Evolutionary conservation across 2,113 vertebrate genomes (phyloP).

Genomic region (Hippocampus mohnikei): DNA sequence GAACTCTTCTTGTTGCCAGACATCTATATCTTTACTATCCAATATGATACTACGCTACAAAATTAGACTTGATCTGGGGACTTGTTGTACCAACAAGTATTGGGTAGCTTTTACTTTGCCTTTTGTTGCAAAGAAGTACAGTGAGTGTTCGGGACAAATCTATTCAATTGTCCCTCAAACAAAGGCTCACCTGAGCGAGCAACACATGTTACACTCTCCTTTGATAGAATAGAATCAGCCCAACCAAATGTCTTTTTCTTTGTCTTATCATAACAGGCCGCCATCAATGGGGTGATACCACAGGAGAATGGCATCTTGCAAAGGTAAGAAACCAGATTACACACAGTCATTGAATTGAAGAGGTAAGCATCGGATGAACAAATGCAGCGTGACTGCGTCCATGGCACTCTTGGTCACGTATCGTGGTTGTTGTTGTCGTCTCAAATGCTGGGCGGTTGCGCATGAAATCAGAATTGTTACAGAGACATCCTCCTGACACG

Average conservation of each 20-base stretch:
- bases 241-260: neutral
- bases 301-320: constrained; percentile 98
- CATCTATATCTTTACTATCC: too few species aligned
- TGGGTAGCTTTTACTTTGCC: constrained; percentile 1
- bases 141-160: constrained; percentile 34
- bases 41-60: neutral
- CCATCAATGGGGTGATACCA: constrained; percentile 98
- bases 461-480: neutral
- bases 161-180: constrained; percentile 40
- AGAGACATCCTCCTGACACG: neutral
- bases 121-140: constrained; percentile 17
- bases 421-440: neutral
- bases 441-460: neutral
- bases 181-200: constrained; percentile 36
- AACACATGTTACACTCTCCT: neutral
- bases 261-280: constrained; percentile 80
- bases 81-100: neutral
- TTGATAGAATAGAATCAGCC: neutral
- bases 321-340: constrained; percentile 75
- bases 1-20: too few species aligned
- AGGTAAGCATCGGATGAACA: neutral
- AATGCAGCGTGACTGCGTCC: neutral
- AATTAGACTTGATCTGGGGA: neutral
- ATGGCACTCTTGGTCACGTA: neutral
- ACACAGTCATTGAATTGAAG: neutral